Evolutionary conservation across 2,797 vertebrate genomes (phyloP).

Genomic region (Apogon talboti): DNA sequence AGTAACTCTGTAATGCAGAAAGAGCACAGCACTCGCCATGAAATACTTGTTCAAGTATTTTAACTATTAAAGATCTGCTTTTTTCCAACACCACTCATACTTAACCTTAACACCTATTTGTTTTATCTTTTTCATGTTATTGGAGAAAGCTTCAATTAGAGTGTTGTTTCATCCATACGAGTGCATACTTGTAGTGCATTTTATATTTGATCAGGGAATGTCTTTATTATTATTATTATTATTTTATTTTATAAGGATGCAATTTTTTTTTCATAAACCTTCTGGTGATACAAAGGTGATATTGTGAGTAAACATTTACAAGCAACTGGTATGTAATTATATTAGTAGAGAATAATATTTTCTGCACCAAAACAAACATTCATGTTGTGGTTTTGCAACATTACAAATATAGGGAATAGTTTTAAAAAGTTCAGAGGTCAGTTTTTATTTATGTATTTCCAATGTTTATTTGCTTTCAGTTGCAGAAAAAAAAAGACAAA

Average conservation of each 20-base stretch:
- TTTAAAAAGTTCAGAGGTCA: slow-evolving; percentile 74
- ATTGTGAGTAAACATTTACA: not conserved
- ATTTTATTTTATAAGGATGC: not conserved
- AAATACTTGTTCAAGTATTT: slow-evolving; percentile 59
- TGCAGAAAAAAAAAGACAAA: slow-evolving; percentile 77
- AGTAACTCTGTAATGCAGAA: slow-evolving; percentile 53
- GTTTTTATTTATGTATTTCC: slow-evolving; percentile 70
- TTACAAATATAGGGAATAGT: not conserved
- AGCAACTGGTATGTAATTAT: not conserved
- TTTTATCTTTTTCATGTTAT: slow-evolving; percentile 59
- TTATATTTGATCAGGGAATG: slow-evolving; percentile 34
- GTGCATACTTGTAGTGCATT: slow-evolving; percentile 24
- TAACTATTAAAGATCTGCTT: slow-evolving; percentile 56
- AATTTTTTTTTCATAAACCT: slow-evolving; percentile 1
- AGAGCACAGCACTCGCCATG: slow-evolving; percentile 46
- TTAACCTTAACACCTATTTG: slow-evolving; percentile 61
- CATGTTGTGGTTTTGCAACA: not conserved
- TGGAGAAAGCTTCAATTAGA: slow-evolving; percentile 48
- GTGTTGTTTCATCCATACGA: slow-evolving; percentile 50
- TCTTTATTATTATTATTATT: slow-evolving; percentile 20
- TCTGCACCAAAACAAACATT: not conserved
- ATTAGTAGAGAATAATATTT: too few relatives aligned
- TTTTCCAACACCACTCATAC: slow-evolving; percentile 51
- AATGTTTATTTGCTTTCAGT: slow-evolving; percentile 84
- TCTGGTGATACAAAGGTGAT: not conserved